These are phyloP conservation scores for Pan troglodytes DNA, from an alignment of 2,113 vertebrate genomes.

Conservation along the genomic window NHGRI_mPanTro3-v2.1_pri NC_072401.2:68122501-68123000, in stretches of 20 bases:
- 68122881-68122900: not conserved
- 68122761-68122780: not conserved
- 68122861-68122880: not conserved
- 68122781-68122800: not conserved
- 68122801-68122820: not conserved
- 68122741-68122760: not conserved
- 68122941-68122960: not conserved
- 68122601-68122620: no score
- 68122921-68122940: not conserved
- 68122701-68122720: not conserved
- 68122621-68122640: not conserved
- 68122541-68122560: no score
- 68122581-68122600: no score
- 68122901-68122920: not conserved
- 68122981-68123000: not conserved
- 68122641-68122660: not conserved
- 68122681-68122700: not conserved
- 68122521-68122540: no score
- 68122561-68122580: no score
- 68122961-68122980: not conserved
- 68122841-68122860: not conserved
- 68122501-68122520: no score
- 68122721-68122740: not conserved
- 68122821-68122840: not conserved
- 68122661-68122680: not conserved